Evolutionary conservation across 2,797 vertebrate genomes (phyloP).

Genomic region (Cuculus canorus): DNA sequence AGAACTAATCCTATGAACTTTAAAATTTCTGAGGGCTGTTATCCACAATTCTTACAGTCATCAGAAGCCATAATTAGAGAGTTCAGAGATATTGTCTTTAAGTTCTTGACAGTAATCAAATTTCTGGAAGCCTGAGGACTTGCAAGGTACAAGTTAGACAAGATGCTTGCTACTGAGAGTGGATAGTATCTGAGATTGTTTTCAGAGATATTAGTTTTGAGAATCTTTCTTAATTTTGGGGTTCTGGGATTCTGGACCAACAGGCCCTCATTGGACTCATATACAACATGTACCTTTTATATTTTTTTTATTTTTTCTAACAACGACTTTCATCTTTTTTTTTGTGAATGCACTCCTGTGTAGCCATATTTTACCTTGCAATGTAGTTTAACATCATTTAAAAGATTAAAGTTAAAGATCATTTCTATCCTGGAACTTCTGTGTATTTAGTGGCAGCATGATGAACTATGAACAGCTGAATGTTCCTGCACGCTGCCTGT

Average conservation of each 20-base stretch:
- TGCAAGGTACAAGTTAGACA: background rate
- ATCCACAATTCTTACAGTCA: background rate
- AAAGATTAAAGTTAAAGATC: no score
- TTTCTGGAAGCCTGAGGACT: background rate
- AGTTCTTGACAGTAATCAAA: background rate
- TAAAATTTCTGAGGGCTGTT: background rate
- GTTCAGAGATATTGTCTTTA: background rate
- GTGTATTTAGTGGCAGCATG: background rate
- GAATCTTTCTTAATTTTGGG: background rate
- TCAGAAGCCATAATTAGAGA: background rate
- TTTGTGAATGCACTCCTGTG: background rate
- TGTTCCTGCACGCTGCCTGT: background rate
- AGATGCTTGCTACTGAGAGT: background rate
- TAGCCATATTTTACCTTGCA: background rate
- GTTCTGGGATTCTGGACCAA: background rate
- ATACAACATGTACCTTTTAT: background rate
- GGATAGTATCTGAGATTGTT: background rate
- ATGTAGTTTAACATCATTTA: background rate
- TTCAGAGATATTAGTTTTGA: background rate
- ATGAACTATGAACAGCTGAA: background rate
- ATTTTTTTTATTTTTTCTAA: background rate
- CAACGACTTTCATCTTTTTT: background rate
- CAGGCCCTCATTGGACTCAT: background rate
- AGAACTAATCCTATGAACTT: background rate
- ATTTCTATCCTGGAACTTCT: background rate